phyloP scores from a whole-genome alignment of 1,140 invertebrate species.

The Belonocnema kinseyi region DNA sequence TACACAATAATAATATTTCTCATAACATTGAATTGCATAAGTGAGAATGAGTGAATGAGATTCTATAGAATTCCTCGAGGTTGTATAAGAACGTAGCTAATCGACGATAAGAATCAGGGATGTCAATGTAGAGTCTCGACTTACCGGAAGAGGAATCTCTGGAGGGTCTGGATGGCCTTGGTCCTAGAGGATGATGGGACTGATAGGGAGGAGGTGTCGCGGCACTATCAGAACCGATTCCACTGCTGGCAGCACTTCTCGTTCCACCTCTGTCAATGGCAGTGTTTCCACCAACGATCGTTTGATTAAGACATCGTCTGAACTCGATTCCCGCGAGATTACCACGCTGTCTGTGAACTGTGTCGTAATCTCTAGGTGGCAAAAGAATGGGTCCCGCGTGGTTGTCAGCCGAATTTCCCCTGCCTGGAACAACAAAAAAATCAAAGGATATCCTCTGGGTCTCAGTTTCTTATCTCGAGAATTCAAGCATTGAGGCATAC shows the following conservation, averaged over 20 bases:
- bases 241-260: conserved; percentile 77
- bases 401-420: conserved; percentile 69
- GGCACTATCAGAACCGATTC: conserved; percentile 92
- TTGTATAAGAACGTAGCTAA: neutral
- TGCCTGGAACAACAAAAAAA: conserved; percentile 49
- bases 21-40: neutral
- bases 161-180: conserved; percentile 69
- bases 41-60: neutral
- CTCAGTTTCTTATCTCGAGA: neutral
- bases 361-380: conserved; percentile 96
- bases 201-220: conserved; percentile 81
- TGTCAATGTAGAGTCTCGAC: conserved; percentile 41
- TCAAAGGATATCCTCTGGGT: conserved; percentile 22
- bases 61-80: neutral
- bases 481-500: conserved; percentile 11
- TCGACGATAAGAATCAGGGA: conserved; percentile 11
- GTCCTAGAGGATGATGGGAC: conserved; percentile 65
- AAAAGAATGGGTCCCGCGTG: conserved; percentile 87
- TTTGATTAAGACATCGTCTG: conserved; percentile 83
- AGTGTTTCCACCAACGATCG: conserved; percentile 80
- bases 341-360: conserved; percentile 88
- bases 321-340: conserved; percentile 89
- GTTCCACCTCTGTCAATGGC: conserved; percentile 69
- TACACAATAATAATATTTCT: too few species aligned
- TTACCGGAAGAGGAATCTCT: conserved; percentile 74